A percentile compares a stretch with the other conserved stretches of the same genome.
Conservation (phyloP, 92 coral and sea anemone genomes). For the Virgularia gustaviana region DNA sequence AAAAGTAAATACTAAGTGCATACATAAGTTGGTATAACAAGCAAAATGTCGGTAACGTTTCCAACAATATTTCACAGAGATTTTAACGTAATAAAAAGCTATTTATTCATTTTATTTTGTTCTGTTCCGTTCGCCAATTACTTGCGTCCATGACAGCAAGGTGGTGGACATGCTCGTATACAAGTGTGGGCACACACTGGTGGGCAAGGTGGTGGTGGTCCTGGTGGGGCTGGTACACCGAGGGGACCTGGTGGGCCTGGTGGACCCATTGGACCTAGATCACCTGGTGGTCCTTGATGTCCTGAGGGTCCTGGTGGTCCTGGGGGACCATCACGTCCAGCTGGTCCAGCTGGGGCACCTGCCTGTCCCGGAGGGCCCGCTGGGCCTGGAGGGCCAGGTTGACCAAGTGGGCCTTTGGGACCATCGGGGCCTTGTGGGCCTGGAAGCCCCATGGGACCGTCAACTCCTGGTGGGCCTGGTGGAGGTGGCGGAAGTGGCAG, state of each 20-base stretch:
- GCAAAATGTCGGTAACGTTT: no score
- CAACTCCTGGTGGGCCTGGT: constrained; percentile 99
- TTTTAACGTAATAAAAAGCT: no score
- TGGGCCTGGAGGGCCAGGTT: constrained; percentile 95
- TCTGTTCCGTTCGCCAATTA: constrained; percentile 36
- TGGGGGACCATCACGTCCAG: constrained; percentile 99
- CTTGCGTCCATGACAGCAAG: constrained; percentile 89
- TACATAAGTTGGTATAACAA: no score
- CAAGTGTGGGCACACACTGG: constrained; percentile 99
- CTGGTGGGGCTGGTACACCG: constrained; percentile 99
- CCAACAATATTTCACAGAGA: no score
- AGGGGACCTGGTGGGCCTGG: constrained; percentile 89
- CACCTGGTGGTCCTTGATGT: constrained; percentile 99
- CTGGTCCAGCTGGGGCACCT: constrained; percentile 98
- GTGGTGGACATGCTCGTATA: constrained; percentile 95
- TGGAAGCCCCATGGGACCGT: constrained; percentile 99
- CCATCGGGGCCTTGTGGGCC: constrained; percentile 99
- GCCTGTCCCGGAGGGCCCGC: constrained; percentile 97
- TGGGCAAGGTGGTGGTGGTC: constrained; percentile 99
- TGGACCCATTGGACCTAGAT: constrained; percentile 95
- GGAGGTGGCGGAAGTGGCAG: constrained; percentile 99
- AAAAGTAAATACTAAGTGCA: no score
- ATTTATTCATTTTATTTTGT: no score
- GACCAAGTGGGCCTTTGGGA: constrained; percentile 99
- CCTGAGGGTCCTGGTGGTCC: constrained; percentile 99